Evolutionary conservation across 2,888 invertebrate genomes (phyloP).

Genomic region (Vanessa cardui): DNA sequence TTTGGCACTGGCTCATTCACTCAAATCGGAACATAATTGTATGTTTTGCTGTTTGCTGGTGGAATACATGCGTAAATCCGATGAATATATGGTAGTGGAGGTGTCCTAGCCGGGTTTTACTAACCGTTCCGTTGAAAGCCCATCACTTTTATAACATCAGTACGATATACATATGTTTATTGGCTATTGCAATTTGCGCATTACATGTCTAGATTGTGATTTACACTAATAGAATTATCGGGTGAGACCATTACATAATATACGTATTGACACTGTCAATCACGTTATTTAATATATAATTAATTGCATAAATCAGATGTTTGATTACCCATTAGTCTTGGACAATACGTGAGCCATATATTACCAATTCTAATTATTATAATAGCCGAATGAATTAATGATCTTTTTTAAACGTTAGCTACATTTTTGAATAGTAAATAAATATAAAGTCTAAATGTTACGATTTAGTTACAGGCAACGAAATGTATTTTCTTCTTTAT

Average conservation of each 20-base stretch:
- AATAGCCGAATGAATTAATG: neutral
- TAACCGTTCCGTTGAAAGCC: no score
- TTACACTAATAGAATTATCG: slow-evolving; percentile 20
- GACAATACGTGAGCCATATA: slow-evolving; percentile 14
- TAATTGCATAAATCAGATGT: slow-evolving; percentile 31
- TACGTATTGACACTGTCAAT: slow-evolving; percentile 17
- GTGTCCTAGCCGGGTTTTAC: no score
- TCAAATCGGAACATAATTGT: no score
- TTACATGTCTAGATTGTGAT: slow-evolving; percentile 17
- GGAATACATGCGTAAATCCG: no score
- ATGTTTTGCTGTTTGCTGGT: no score
- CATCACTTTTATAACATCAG: no score
- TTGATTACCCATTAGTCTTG: slow-evolving; percentile 27
- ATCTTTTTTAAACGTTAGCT: neutral
- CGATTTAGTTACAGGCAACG: no score
- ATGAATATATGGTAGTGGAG: no score
- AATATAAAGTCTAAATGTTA: no score
- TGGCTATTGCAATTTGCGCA: slow-evolving; percentile 4
- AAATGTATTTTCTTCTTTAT: no score
- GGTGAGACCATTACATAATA: neutral
- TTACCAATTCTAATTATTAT: slow-evolving; percentile 14
- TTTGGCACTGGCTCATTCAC: no score
- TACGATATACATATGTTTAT: neutral
- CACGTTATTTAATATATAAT: slow-evolving; percentile 29
- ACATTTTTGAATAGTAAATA: neutral